A percentile compares a stretch with the other conserved stretches of the same genome.
These are phyloP conservation scores for Rhynchomys soricoides DNA, from an alignment of 2,113 vertebrate genomes.

Conservation along the genomic window DNA sequence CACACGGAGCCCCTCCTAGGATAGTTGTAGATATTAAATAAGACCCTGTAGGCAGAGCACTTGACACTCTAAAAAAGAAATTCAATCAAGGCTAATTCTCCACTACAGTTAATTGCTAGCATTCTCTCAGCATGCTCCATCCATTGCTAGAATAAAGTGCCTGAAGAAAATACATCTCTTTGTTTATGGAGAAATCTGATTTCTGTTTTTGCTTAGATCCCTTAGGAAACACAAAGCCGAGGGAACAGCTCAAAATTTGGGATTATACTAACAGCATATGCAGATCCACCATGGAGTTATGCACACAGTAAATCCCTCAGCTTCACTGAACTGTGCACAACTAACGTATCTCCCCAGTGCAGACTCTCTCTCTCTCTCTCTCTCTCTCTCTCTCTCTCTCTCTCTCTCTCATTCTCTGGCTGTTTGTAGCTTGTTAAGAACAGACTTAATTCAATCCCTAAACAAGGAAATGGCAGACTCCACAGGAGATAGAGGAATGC, in stretches of 20 bases:
- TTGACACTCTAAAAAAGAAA: not conserved
- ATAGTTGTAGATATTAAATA: not conserved
- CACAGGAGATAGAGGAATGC: slow-evolving; percentile 44
- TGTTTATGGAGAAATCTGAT: not conserved
- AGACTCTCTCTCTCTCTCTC: too few relatives aligned
- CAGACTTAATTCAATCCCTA: slow-evolving; percentile 65
- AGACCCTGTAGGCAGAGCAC: slow-evolving; percentile 3
- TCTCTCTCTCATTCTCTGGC: not conserved
- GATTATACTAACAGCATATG: not conserved
- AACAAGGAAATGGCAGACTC: slow-evolving; percentile 49
- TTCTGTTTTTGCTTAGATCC: not conserved
- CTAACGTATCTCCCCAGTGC: not conserved
- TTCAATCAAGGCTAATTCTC: not conserved
- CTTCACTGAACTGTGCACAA: not conserved
- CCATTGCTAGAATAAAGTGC: not conserved
- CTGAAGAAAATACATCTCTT: not conserved
- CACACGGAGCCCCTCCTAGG: not conserved
- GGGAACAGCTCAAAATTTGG: slow-evolving; percentile 5
- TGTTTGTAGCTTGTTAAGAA: slow-evolving; percentile 31
- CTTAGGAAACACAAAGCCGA: slow-evolving; percentile 14
- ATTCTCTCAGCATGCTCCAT: not conserved
- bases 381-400: not conserved
- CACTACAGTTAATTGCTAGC: not conserved
- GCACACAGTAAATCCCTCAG: slow-evolving; percentile 48
- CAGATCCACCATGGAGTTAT: not conserved